Evolutionary conservation across 1,140 invertebrate species (phyloP).

Genomic region (Saccostrea echinata): DNA sequence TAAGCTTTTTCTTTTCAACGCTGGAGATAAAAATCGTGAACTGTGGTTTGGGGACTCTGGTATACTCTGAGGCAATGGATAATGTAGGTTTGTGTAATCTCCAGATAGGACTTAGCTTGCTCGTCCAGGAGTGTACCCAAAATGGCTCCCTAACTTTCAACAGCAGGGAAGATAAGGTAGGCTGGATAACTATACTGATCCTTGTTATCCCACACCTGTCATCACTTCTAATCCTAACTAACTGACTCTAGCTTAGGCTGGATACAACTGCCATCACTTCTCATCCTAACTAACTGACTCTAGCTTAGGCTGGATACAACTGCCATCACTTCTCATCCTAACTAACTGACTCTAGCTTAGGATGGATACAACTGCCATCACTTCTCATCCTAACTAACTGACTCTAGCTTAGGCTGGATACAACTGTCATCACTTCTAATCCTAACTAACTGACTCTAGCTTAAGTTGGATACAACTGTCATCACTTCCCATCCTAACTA

Average conservation of each 20-base stretch:
- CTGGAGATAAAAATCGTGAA: neutral
- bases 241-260: neutral
- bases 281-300: too few species aligned
- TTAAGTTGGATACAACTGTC: neutral
- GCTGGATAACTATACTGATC: neutral
- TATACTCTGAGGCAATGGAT: neutral
- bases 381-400: neutral
- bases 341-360: too few species aligned
- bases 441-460: too few species aligned
- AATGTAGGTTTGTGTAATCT: constrained; percentile 6
- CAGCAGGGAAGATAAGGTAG: neutral
- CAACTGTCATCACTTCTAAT: neutral
- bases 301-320: neutral
- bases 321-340: neutral
- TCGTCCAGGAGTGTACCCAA: neutral
- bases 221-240: neutral
- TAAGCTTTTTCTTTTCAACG: neutral
- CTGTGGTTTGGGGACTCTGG: neutral
- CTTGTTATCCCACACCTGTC: neutral
- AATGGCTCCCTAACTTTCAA: neutral
- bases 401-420: constrained; percentile 21
- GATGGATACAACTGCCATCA: neutral
- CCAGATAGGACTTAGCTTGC: constrained; percentile 14
- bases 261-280: neutral
- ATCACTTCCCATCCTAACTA: neutral